These are phyloP conservation scores for Ctenicera cuprea DNA, from an alignment of 2,888 invertebrate species.

Conservation along the genomic window DNA sequence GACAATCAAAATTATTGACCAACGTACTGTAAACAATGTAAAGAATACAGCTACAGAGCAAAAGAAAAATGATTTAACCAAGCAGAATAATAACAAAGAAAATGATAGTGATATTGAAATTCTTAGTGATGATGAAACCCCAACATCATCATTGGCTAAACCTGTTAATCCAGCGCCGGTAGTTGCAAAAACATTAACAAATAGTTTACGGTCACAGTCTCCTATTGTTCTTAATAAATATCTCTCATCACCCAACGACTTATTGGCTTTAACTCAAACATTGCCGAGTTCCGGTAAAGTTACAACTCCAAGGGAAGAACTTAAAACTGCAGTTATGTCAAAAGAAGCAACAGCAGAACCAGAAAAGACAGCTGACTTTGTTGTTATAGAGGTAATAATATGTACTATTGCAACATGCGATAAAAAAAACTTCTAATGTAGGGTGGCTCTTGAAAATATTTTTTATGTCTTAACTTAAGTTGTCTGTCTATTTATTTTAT, in stretches of 20 bases:
- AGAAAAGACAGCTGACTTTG: too few relatives aligned
- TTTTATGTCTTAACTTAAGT: too few relatives aligned
- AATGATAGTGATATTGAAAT: slow-evolving; percentile 3
- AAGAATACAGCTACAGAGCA: background rate
- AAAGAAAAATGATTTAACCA: background rate
- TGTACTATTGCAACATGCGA: too few relatives aligned
- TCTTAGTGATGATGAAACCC: slow-evolving; percentile 21
- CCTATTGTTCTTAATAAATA: slow-evolving; percentile 38
- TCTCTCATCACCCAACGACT: background rate
- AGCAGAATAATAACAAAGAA: background rate
- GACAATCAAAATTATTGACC: background rate
- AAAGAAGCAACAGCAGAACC: too few relatives aligned
- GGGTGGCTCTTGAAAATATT: too few relatives aligned
- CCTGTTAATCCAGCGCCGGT: background rate
- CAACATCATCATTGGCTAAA: background rate
- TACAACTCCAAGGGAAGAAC: background rate
- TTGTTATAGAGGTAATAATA: too few relatives aligned
- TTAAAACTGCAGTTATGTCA: background rate
- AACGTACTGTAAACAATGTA: too few relatives aligned
- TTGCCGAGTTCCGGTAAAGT: background rate
- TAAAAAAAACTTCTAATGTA: too few relatives aligned
- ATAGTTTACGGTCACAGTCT: background rate
- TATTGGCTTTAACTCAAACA: slow-evolving; percentile 17
- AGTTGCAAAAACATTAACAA: background rate
- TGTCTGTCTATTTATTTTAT: too few relatives aligned